Percentiles rank a stretch among this genome's conserved stretches.
These are phyloP conservation scores for Drosophila neonasuta DNA, from an alignment of 2,888 invertebrate genomes.

Conservation along the genomic window DNA sequence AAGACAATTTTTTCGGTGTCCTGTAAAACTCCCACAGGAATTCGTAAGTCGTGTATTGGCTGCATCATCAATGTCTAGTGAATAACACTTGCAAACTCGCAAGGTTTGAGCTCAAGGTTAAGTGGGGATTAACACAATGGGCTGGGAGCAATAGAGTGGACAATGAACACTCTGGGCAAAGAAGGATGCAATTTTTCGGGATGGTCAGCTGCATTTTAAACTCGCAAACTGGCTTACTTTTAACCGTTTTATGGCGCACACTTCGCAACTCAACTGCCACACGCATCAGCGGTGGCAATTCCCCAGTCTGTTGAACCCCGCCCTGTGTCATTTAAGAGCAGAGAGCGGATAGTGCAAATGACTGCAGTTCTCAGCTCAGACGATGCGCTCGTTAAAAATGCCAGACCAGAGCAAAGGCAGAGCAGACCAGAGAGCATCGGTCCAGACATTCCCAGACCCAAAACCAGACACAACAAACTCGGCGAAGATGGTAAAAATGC, in stretches of 20 bases:
- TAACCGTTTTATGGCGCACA: slow-evolving; percentile 54
- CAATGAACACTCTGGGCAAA: slow-evolving; percentile 5
- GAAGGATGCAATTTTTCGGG: slow-evolving; percentile 27
- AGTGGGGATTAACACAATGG: slow-evolving; percentile 38
- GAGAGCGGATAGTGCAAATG: slow-evolving; percentile 54
- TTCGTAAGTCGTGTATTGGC: neutral
- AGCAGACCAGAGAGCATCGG: slow-evolving; percentile 13
- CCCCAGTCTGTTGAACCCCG: slow-evolving; percentile 28
- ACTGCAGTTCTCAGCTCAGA: slow-evolving; percentile 55
- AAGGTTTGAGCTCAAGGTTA: slow-evolving; percentile 52
- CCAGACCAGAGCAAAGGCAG: slow-evolving; percentile 30
- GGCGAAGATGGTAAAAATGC: slow-evolving; percentile 43
- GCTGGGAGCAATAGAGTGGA: neutral
- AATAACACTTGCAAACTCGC: slow-evolving; percentile 22
- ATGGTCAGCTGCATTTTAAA: slow-evolving; percentile 48
- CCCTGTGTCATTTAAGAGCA: slow-evolving; percentile 57
- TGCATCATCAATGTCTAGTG: slow-evolving; percentile 11
- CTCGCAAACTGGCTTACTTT: slow-evolving; percentile 50
- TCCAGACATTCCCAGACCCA: slow-evolving; percentile 28
- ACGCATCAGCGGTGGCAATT: slow-evolving; percentile 43
- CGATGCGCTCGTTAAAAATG: slow-evolving; percentile 63
- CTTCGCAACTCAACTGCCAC: slow-evolving; percentile 37
- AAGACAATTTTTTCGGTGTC: neutral
- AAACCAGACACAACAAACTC: slow-evolving; percentile 39
- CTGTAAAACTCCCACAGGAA: neutral